Evolutionary conservation across 2,888 invertebrate genomes (phyloP), one percentile per base, ranked within the genome.

Genomic region (Heteromurus nitidus): DNA sequence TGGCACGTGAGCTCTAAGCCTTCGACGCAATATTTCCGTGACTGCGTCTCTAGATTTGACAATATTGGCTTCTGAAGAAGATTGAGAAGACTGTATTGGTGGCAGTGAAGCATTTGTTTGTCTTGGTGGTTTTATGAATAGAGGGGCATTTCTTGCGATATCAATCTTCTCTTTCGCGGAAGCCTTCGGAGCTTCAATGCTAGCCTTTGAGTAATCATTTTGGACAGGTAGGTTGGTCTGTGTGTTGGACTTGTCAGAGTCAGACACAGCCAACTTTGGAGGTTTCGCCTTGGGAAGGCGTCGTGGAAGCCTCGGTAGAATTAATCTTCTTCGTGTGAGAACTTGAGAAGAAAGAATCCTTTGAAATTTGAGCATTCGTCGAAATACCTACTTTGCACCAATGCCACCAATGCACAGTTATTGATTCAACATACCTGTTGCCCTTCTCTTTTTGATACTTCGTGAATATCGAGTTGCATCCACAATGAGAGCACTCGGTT

Each of bases 271-370:
- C 36, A 36, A 9, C 13, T 36, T 36, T 30, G 31, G 69, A 55
- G 20, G 30, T n/a, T 55, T 7, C 50, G 20, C 50, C 50, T 20
- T 50, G 18, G 20, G 9, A 16, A n/a, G n/a, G n/a, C n/a, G 50
- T 50, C 16, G 50, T n/a, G 53, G 69, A 55, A n/a, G n/a, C n/a
- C n/a, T n/a, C n/a, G 44, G 67, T 18, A 30, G n/a, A 28, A 67
- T 47, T 28, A 31, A 20, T 20, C 70, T 58, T 42, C 60, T 70
- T 44, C 30, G 53, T 9, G 58, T 20, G 11, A 60, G 16, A 3
- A 70, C 70, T 70, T 26, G 5, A 11, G n/a, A 9, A 50, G 22
- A 50, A 50, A 50, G 22, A 50, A 50, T 50, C 9, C 47, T 13
- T 3, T 11, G 47, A 11, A 47, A 47, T n/a, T 47, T n/a, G 11